Conservation (phyloP, 2,888 invertebrate species). For the Eupithecia abbreviata region DNA sequence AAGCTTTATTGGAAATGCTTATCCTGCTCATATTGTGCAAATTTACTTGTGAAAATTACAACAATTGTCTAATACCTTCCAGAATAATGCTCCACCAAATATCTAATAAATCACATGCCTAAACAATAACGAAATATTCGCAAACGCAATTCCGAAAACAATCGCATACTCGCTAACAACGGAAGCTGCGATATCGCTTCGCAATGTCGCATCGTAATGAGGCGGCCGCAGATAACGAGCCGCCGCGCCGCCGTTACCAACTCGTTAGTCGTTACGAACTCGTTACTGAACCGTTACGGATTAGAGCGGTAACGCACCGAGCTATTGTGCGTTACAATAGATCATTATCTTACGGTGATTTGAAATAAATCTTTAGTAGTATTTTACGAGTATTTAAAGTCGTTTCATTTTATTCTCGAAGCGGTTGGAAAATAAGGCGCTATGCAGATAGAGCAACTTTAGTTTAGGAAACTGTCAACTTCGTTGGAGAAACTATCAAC, state of each 20-base stretch:
- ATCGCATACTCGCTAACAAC: slow-evolving; percentile 37
- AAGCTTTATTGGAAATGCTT: too few species aligned
- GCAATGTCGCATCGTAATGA: slow-evolving; percentile 62
- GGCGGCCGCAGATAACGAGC: slow-evolving; percentile 65
- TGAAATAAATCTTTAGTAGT: too few species aligned
- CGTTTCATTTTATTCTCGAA: background rate
- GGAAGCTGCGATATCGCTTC: slow-evolving; percentile 48
- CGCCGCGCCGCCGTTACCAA: slow-evolving; percentile 42
- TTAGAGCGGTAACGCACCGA: slow-evolving; percentile 51
- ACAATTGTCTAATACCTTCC: background rate
- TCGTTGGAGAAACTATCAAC: too few species aligned
- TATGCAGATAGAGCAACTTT: too few species aligned
- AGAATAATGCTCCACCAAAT: background rate
- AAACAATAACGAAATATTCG: slow-evolving; percentile 1
- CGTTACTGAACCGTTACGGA: slow-evolving; percentile 50
- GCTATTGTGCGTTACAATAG: slow-evolving; percentile 31
- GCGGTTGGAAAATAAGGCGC: background rate
- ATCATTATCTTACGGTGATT: slow-evolving; percentile 9
- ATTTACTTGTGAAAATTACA: too few species aligned
- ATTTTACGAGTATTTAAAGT: too few species aligned
- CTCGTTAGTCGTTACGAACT: slow-evolving; percentile 47
- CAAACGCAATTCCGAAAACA: slow-evolving; percentile 23
- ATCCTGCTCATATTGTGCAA: background rate
- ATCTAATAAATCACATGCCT: background rate
- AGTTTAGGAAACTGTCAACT: too few species aligned